Evolutionary conservation across 2,113 vertebrate genomes (phyloP).

Genomic region (Phasianus colchicus): DNA sequence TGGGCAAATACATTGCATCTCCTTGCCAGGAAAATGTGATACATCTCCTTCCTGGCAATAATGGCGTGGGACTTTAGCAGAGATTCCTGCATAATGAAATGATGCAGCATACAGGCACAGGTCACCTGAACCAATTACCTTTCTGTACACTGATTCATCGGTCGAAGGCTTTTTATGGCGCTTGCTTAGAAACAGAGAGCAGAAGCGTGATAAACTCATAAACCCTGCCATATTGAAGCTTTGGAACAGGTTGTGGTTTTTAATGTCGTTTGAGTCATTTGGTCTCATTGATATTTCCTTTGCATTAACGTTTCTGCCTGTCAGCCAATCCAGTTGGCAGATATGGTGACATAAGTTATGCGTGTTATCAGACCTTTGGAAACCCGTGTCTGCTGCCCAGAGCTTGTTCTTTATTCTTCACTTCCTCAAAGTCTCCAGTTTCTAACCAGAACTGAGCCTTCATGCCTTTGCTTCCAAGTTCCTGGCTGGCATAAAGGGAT

Average conservation of each 20-base stretch:
- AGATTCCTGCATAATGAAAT: not conserved
- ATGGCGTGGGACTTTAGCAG: not conserved
- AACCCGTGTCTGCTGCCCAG: not conserved
- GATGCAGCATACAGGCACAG: not conserved
- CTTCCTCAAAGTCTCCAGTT: not conserved
- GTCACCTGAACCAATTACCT: conserved; percentile 28
- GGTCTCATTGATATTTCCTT: conserved; percentile 23
- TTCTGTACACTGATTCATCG: conserved; percentile 24
- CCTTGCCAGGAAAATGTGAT: conserved; percentile 20
- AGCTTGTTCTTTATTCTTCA: not conserved
- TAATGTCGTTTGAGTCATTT: conserved; percentile 35
- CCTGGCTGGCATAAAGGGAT: not conserved
- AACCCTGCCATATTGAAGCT: not conserved
- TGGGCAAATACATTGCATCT: not conserved
- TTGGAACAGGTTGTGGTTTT: not conserved
- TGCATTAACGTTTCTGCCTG: conserved; percentile 8
- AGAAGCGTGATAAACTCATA: conserved; percentile 15
- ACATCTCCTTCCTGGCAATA: not conserved
- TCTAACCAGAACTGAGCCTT: not conserved
- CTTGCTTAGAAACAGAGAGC: conserved; percentile 40
- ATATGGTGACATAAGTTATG: not conserved
- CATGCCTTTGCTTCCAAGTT: not conserved
- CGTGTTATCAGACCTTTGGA: not conserved
- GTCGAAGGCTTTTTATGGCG: conserved; percentile 52
- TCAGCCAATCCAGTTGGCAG: not conserved